phyloP scores from a whole-genome alignment of 2,797 vertebrate genomes.

The Tapirus indicus region DNA sequence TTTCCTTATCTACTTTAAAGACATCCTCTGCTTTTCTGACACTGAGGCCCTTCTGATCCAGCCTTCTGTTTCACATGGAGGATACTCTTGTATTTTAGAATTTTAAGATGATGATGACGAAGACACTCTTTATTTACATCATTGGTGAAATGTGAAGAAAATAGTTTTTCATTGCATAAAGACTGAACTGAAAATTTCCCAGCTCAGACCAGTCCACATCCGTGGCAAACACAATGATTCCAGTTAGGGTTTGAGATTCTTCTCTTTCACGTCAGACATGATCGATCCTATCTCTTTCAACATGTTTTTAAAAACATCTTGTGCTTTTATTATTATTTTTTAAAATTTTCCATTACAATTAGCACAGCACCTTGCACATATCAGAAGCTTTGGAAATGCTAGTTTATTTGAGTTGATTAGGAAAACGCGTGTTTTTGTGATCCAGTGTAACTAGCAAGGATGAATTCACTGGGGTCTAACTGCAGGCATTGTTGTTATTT shows the following conservation, averaged over 20 bases:
- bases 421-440: slow-evolving; percentile 45
- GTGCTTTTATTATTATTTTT: neutral
- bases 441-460: neutral
- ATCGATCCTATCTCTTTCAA: neutral
- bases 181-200: neutral
- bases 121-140: neutral
- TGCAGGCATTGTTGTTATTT: slow-evolving; percentile 32
- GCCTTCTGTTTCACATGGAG: neutral
- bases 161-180: neutral
- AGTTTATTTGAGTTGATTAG: slow-evolving; percentile 23
- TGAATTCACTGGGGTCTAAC: neutral
- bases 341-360: neutral
- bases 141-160: neutral
- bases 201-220: neutral
- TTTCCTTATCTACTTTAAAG: slow-evolving; percentile 22
- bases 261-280: neutral
- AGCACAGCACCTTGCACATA: neutral
- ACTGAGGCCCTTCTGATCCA: slow-evolving; percentile 3
- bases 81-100: slow-evolving; percentile 16
- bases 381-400: neutral
- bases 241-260: neutral
- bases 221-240: neutral
- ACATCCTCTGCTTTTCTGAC: neutral
- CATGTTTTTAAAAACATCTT: neutral
- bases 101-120: neutral